These are phyloP conservation scores for Eupithecia subfuscata DNA, from an alignment of 2,888 invertebrate genomes.

Conservation along the genomic window DNA sequence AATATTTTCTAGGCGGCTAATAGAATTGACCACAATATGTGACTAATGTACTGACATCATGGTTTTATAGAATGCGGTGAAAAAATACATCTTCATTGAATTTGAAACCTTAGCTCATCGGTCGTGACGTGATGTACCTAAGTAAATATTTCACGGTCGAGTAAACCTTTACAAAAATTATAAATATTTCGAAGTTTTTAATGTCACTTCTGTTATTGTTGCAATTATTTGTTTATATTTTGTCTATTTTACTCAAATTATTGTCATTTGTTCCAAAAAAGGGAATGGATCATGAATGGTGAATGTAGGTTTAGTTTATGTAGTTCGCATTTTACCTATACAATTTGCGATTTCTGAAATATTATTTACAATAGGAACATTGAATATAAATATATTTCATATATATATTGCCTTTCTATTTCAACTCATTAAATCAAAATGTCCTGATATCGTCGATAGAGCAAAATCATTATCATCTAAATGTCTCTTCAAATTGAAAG, in stretches of 20 bases:
- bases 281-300: not conserved
- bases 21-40: constrained; percentile 5
- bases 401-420: not conserved
- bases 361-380: not conserved
- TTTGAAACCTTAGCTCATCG: constrained; percentile 57
- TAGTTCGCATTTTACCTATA: not conserved
- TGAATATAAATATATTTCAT: not conserved
- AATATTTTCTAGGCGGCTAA: constrained; percentile 35
- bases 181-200: not conserved
- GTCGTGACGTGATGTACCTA: constrained; percentile 44
- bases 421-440: not conserved
- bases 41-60: constrained; percentile 53
- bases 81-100: constrained; percentile 46
- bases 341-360: not conserved
- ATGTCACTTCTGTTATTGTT: not conserved
- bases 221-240: not conserved
- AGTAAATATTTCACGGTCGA: constrained; percentile 44
- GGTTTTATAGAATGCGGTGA: constrained; percentile 43
- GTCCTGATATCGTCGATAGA: not conserved
- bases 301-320: not conserved
- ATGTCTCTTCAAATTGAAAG: constrained; percentile 4
- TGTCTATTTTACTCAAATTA: not conserved
- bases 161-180: constrained; percentile 37
- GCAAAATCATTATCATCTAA: not conserved
- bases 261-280: not conserved